Evolutionary conservation across 35 echinoderm and acorn worm species (phyloP), one percentile per base, ranked within the genome.

Genomic region (Ptychodera flava): DNA sequence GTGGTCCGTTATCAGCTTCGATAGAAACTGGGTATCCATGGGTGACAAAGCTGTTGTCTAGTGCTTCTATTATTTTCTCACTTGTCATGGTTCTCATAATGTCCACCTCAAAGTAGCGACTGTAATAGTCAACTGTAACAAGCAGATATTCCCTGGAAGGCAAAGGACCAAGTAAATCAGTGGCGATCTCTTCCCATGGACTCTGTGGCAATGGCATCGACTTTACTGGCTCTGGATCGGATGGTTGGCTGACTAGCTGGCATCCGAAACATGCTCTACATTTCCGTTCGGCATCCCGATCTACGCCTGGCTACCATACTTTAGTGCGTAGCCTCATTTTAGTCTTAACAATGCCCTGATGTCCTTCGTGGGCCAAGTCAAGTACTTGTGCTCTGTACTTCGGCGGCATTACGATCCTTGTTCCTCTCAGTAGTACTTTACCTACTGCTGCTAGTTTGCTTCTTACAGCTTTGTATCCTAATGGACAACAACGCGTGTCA

Each of bases 281-380:
- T n/a, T n/a, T n/a, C n/a, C n/a, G n/a, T n/a, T n/a, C n/a, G n/a
- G 33, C 22, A 1, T 81, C 35, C 35, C 80, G 31, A 81, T 2
- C 35, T 15, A 15, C 30, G 35, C 33, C 28, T 15, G 80, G 14
- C 35, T 32, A 34, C 80, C 28, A 34, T 1, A 81, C 15, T 28
- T 81, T 81, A 0, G 1, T 31, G 1, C 33, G 35, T 81, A 0
- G 86, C 22, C 16, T 77, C 53, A 36, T 80, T 87, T 87, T 34
- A 22, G n/a, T 84, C 36, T 88, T 88, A 12, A 88, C 87, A 38
- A 88, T 88, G 33, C 87, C n/a, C 38, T 88, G 79, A 35, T 88
- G 87, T 36, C 78, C 80, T 88, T 82, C 79, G 53, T 82, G 79
- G 79, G 79, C 35, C 16, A 82, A 76, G 78, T 38, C 64, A 1